Evolutionary conservation across 2,797 vertebrate species (phyloP).

Genomic region (Hylomyscus alleni): DNA sequence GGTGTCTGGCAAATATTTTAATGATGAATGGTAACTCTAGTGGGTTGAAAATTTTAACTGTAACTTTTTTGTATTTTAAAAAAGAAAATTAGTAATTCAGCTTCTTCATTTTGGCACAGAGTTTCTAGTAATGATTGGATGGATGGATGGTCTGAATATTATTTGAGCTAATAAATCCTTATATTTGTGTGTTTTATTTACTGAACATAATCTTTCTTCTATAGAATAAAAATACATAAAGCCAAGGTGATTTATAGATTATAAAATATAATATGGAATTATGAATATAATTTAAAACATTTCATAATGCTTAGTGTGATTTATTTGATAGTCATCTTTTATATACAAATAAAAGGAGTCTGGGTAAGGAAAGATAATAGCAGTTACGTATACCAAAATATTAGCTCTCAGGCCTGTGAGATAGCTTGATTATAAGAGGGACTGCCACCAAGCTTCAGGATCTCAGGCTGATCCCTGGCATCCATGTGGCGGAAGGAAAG

Average conservation of each 20-base stretch:
- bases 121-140: neutral
- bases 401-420: neutral
- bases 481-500: neutral
- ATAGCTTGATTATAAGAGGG: neutral
- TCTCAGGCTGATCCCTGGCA: neutral
- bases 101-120: neutral
- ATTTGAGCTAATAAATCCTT: slow-evolving; percentile 27
- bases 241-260: neutral
- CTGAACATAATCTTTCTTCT: neutral
- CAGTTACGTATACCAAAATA: neutral
- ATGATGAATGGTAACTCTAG: neutral
- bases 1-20: neutral
- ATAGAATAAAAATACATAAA: neutral
- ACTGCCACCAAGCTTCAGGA: neutral
- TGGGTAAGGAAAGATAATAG: neutral
- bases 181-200: neutral
- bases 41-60: neutral
- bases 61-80: neutral
- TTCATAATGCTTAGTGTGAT: neutral
- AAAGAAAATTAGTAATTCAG: neutral
- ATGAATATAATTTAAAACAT: slow-evolving; percentile 17
- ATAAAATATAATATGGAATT: slow-evolving; percentile 12
- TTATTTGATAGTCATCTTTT: slow-evolving; percentile 3
- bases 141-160: neutral
- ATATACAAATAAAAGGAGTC: neutral